Percentiles rank a stretch among this genome's conserved stretches.
phyloP scores from a whole-genome alignment of 2,113 vertebrate genomes.

The Eulemur macaco region DNA sequence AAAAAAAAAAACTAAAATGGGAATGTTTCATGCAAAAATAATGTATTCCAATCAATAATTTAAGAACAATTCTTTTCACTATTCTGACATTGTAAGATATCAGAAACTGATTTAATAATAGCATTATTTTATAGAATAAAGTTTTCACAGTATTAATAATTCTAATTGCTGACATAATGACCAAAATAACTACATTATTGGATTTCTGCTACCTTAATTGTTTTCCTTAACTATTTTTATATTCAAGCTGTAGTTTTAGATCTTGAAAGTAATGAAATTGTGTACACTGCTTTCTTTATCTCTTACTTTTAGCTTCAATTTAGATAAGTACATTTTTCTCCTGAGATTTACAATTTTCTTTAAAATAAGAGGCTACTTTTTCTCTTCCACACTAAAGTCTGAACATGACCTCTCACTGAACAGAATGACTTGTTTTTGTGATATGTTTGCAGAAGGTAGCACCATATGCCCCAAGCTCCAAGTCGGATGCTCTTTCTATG shows the following conservation, averaged over 20 bases:
- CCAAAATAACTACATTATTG: conserved; percentile 46
- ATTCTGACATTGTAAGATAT: conserved; percentile 8
- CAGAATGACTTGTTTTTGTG: conserved; percentile 88
- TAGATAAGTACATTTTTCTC: not conserved
- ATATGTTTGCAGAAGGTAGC: conserved; percentile 93
- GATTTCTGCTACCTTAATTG: conserved; percentile 23
- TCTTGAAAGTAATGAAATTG: not conserved
- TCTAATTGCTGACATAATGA: conserved; percentile 8
- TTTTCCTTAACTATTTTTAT: conserved; percentile 63
- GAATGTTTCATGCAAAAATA: conserved; percentile 24
- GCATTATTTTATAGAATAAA: not conserved
- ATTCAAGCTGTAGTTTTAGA: conserved; percentile 6
- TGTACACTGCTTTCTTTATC: not conserved
- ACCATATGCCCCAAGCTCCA: conserved; percentile 93
- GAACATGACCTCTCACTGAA: conserved; percentile 86
- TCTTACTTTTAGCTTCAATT: conserved; percentile 10
- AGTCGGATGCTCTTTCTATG: conserved; percentile 95
- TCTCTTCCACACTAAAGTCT: conserved; percentile 79
- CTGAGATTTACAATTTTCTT: not conserved
- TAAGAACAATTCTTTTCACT: conserved; percentile 34
- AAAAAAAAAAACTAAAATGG: conserved; percentile 28
- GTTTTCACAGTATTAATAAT: conserved; percentile 19
- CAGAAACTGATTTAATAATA: not conserved
- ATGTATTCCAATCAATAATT: conserved; percentile 38
- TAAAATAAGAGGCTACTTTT: not conserved